Evolutionary conservation across 2,888 invertebrate genomes (phyloP), one percentile per base, ranked within the genome.

Genomic region (Hemithea aestivaria): DNA sequence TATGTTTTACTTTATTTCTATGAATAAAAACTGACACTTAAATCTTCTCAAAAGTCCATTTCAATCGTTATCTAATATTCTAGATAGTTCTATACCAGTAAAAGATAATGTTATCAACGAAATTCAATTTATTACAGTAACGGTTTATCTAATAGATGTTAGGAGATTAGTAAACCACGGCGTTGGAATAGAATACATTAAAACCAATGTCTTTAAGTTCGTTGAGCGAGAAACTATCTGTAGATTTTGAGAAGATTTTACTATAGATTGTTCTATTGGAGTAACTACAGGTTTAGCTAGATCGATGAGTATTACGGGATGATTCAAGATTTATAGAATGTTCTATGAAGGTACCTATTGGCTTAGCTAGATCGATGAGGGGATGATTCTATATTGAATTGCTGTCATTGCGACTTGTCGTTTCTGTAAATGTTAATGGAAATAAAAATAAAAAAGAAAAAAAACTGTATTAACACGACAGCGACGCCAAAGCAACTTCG

Each of bases 101-200:
- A 30, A 41, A 45, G 47, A 43, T 42, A 38, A 33, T n/a, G 29
- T 25, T 49, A 53, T 53, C 52, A 22, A 21, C 24, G 8, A 39
- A 39, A 49, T 40, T 47, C 45, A 47, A 49, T 49, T 47, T 46
- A 47, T 41, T 36, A 44, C 47, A 45, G 47, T 48, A 42, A 38
- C 45, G 30, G 36, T 43, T 50, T 50, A 52, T 52, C 49, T 41
- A 46, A 53, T 50, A 45, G 40, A 49, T 41, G 45, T 44, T 30
- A 38, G 9, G 35, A 49, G 49, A 52, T 52, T 49, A 52, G 45
- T 48, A 38, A 32, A 37, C 42, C 35, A 41, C 43, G 43, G 34
- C 20, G 47, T 40, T 33, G 23, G 22, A 35, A 34, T 31, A 35
- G 49, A 45, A 49, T 49, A 49, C 49, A 52, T 45, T 52, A 49